phyloP scores from a whole-genome alignment of 2,888 invertebrate species.

The Stenolophus ochropezus region DNA sequence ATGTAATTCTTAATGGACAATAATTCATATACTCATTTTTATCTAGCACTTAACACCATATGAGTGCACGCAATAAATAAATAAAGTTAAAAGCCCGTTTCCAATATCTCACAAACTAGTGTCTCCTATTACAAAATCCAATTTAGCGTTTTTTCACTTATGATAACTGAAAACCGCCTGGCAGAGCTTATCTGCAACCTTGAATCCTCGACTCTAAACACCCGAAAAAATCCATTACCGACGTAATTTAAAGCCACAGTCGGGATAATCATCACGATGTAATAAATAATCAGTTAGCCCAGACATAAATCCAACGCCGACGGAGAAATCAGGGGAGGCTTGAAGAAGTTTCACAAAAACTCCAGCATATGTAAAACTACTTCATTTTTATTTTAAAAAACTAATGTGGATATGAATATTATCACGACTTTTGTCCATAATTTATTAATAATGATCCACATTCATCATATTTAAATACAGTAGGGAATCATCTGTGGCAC shows the following conservation, averaged over 20 bases:
- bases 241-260: conserved; percentile 33
- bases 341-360: neutral
- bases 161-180: conserved; percentile 6
- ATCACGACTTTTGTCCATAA: no score
- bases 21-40: neutral
- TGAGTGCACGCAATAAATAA: neutral
- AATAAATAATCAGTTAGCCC: conserved; percentile 7
- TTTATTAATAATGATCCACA: no score
- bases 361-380: neutral
- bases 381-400: no score
- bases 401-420: no score
- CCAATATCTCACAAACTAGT: conserved; percentile 32
- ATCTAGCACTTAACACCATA: conserved; percentile 5
- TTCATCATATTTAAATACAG: no score
- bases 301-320: neutral
- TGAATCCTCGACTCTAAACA: conserved; percentile 7
- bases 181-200: neutral
- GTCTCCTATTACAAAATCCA: conserved; percentile 27
- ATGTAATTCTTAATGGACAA: conserved; percentile 2
- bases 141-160: conserved; percentile 31
- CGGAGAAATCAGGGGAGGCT: neutral
- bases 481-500: no score
- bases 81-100: neutral
- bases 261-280: conserved; percentile 19
- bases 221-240: conserved; percentile 28